Base-by-base conservation (phyloP, 2,888 invertebrate genomes). In the Ariolimax columbianus region DNA sequence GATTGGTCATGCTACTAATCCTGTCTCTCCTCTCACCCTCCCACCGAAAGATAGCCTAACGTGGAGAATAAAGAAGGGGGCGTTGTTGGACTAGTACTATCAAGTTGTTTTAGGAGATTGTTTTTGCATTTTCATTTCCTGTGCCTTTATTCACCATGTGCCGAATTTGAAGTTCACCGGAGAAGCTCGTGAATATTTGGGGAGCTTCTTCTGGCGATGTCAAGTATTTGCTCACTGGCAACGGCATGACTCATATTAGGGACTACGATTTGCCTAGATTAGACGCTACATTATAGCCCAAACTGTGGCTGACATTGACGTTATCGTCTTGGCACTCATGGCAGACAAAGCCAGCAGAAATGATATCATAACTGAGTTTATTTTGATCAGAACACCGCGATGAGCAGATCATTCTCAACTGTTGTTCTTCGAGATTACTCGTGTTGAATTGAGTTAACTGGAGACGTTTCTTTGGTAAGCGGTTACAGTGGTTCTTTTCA, bases 71-170 rank as follows among this genome's bases (percentile, higher is more conserved):
- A 43, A 23, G 75, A 17, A 70, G 26, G 77, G 68, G 68, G 47
- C 51, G 70, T 26, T 19, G 68, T 75, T 33, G 43, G 19, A 40
- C 36, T 66, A 38, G 78, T 63, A 72, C 30, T 23, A 51, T 43
- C 55, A 36, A 80, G 80, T 80, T 80, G 68, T 66, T 80, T 72
- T 47, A 55, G 55, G 81, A 68, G 72, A 81, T 81, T 72, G 81
- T 72, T 81, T 81, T 81, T 72, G 72, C 81, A 81, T 51, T 70
- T 81, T 81, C 66, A 81, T 81, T 81, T 81, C 81, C 81, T 47
- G 40, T 80, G 59, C 26, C 66, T 68, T 66, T 66, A 80, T 80
- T 43, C 40, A n/a, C 30, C 43, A 33, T 33, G 47, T 11, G 80
- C 26, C 30, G 68, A 33, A 47, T 36, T 59, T 26, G 63, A 43